Conservation (phyloP, 1,140 invertebrate genomes). For the Drosophila navojoa region DNA sequence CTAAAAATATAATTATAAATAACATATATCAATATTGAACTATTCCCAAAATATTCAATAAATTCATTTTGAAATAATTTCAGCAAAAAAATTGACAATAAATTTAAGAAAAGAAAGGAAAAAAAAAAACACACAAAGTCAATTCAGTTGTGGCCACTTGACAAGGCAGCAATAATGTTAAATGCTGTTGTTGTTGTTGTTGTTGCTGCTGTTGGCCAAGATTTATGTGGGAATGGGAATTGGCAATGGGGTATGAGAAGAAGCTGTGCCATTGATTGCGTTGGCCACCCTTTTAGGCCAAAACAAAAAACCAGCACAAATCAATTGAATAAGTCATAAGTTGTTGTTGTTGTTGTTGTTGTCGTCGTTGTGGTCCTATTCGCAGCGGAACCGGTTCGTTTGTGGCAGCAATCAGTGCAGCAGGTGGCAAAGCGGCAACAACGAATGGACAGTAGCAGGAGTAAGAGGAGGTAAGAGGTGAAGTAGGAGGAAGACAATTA, state of each 20-base stretch:
- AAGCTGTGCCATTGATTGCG: conserved; percentile 25
- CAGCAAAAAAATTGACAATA: too few relatives aligned
- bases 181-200: conserved; percentile 20
- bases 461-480: too few relatives aligned
- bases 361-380: conserved; percentile 2
- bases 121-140: conserved; percentile 20
- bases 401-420: conserved; percentile 36
- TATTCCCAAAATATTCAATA: too few relatives aligned
- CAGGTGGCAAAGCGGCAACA: conserved; percentile 46
- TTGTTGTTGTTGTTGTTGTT: conserved; percentile 30
- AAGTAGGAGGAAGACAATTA: too few relatives aligned
- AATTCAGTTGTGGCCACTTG: conserved; percentile 2
- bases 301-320: conserved; percentile 23
- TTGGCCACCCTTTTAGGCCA: conserved; percentile 37
- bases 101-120: background rate
- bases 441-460: conserved; percentile 14
- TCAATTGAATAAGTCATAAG: conserved; percentile 70
- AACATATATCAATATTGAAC: too few relatives aligned
- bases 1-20: too few relatives aligned
- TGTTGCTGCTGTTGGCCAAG: conserved; percentile 25
- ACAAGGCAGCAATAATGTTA: conserved; percentile 47
- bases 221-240: conserved; percentile 52
- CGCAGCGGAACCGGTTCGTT: conserved; percentile 49
- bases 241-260: conserved; percentile 5
- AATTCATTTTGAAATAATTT: too few relatives aligned